Conservation (phyloP, 2,113 vertebrate genomes). For the Pithys albifrons region DNA sequence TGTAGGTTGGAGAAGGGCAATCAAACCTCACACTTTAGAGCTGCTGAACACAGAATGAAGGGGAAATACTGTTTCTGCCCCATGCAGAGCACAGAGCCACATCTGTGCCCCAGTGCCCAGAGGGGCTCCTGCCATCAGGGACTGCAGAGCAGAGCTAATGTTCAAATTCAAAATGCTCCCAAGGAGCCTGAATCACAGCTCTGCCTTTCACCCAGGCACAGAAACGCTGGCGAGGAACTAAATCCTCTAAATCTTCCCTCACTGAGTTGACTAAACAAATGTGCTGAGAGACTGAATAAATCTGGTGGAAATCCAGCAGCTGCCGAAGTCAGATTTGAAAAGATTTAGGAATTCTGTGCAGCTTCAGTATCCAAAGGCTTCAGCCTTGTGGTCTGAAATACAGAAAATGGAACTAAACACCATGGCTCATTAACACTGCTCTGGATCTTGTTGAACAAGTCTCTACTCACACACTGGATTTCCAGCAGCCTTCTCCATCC, state of each 20-base stretch:
- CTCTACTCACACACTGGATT: background rate
- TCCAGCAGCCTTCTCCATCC: background rate
- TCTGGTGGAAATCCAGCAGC: background rate
- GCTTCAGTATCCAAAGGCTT: background rate
- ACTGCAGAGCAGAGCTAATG: background rate
- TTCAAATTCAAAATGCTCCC: background rate
- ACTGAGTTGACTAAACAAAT: constrained; percentile 49
- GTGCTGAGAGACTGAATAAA: constrained; percentile 28
- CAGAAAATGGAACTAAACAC: background rate
- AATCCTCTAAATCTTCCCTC: constrained; percentile 65
- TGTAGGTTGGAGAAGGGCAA: background rate
- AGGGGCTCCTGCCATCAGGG: background rate
- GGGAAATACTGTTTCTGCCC: background rate
- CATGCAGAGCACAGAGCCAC: background rate
- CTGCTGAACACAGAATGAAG: background rate
- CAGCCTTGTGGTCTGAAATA: background rate
- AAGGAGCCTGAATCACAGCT: background rate
- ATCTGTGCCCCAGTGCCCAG: background rate
- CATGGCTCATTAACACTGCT: background rate
- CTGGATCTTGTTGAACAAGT: background rate
- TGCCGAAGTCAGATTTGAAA: background rate
- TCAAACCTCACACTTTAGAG: constrained; percentile 7
- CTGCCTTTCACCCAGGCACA: background rate
- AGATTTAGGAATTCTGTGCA: background rate
- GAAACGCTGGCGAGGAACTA: constrained; percentile 44